Conservation (phyloP, 2,888 invertebrate species). For the Odontocolon sp. region DNA sequence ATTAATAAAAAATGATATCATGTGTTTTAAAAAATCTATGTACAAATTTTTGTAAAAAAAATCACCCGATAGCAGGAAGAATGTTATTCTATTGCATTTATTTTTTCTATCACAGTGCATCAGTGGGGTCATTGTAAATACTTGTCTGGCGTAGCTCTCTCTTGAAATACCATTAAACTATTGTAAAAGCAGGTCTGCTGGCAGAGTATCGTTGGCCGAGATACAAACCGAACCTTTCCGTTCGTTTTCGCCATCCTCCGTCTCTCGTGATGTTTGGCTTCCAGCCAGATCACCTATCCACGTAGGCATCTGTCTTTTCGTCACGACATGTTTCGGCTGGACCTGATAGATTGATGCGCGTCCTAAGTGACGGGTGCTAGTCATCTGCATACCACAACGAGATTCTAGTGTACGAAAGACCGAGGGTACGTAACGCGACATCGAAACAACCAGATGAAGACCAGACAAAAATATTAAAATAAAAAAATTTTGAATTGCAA, state of each 20-base stretch:
- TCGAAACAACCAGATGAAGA: neutral
- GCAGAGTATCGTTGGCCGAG: slow-evolving; percentile 38
- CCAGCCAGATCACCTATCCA: slow-evolving; percentile 72
- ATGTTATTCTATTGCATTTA: too few species aligned
- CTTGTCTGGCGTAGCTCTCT: neutral
- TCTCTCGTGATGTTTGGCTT: slow-evolving; percentile 62
- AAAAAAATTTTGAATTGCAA: slow-evolving; percentile 11
- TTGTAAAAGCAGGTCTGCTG: slow-evolving; percentile 46
- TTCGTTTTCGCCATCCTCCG: slow-evolving; percentile 32
- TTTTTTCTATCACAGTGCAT: neutral
- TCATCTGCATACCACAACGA: slow-evolving; percentile 66
- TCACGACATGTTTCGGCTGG: slow-evolving; percentile 70
- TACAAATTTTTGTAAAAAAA: too few species aligned
- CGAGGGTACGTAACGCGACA: slow-evolving; percentile 1
- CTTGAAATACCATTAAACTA: neutral
- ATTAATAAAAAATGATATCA: too few species aligned
- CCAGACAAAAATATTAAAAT: neutral
- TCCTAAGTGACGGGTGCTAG: slow-evolving; percentile 70
- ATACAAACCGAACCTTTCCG: slow-evolving; percentile 38
- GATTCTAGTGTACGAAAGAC: slow-evolving; percentile 12
- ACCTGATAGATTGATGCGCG: slow-evolving; percentile 73
- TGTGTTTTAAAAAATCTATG: too few species aligned
- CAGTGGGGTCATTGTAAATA: slow-evolving; percentile 18
- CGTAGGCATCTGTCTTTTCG: slow-evolving; percentile 75
- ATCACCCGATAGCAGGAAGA: too few species aligned